These are phyloP conservation scores for Calycopis cecrops DNA, from an alignment of 1,140 invertebrate genomes.

Conservation along the genomic window DNA sequence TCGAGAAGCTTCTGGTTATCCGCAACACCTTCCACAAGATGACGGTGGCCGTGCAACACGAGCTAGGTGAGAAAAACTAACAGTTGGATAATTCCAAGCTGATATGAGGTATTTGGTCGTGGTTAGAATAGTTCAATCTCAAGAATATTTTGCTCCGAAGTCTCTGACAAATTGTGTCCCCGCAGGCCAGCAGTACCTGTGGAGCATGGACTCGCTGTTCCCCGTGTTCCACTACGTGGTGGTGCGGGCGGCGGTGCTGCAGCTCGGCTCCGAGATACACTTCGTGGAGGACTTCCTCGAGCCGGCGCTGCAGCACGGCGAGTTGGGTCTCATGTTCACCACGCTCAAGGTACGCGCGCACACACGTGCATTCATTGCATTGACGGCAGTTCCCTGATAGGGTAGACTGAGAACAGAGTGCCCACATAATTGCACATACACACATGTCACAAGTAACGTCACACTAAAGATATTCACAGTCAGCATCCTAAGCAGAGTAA, in stretches of 20 bases:
- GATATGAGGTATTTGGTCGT: no score
- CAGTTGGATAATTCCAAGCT: no score
- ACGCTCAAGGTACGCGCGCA: slow-evolving; percentile 77
- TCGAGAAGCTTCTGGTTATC: slow-evolving; percentile 87
- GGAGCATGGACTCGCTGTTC: slow-evolving; percentile 91
- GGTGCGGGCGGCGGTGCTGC: slow-evolving; percentile 85
- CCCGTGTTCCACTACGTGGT: slow-evolving; percentile 91
- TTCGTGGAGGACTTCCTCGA: slow-evolving; percentile 91
- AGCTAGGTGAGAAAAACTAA: slow-evolving; percentile 51
- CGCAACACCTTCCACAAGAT: slow-evolving; percentile 86
- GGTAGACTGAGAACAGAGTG: no score
- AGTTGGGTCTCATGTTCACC: slow-evolving; percentile 90
- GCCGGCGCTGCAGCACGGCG: slow-evolving; percentile 82
- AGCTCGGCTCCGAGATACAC: slow-evolving; percentile 90
- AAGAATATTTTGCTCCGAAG: no score
- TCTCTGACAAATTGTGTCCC: no score
- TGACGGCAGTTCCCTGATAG: no score
- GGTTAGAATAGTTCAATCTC: no score
- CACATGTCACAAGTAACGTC: no score
- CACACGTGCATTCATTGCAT: background rate
- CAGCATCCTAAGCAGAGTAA: no score
- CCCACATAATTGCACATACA: no score
- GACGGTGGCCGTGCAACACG: slow-evolving; percentile 79
- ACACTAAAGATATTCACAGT: no score
- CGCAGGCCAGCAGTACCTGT: slow-evolving; percentile 76